Percentiles rank a stretch among this genome's conserved stretches.
Evolutionary conservation across 2,113 vertebrate species (phyloP).

Genomic region (Bungarus multicinctus): DNA sequence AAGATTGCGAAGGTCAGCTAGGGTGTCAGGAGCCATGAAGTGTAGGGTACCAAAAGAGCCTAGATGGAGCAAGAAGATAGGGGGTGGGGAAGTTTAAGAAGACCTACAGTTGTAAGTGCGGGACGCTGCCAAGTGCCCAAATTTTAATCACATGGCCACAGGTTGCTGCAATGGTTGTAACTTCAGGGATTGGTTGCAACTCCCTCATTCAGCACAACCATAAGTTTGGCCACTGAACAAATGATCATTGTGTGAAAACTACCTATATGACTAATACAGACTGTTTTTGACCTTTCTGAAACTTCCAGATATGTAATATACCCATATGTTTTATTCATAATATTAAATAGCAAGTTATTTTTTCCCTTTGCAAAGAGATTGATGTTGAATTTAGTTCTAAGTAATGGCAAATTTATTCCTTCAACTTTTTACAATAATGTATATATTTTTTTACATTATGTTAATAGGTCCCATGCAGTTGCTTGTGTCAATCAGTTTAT

Average conservation of each 20-base stretch:
- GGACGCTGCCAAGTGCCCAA: neutral
- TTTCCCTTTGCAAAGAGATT: neutral
- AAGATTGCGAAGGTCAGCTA: neutral
- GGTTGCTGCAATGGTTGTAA: neutral
- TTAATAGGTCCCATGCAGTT: constrained; percentile 90
- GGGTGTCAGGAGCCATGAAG: neutral
- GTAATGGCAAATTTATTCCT: neutral
- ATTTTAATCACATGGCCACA: neutral
- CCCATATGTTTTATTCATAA: neutral
- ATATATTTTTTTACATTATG: neutral
- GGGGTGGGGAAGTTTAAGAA: neutral
- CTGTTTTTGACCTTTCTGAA: neutral
- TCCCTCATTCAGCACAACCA: neutral
- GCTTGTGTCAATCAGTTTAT: constrained; percentile 98
- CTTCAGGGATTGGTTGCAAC: neutral
- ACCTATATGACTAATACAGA: neutral
- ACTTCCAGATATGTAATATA: neutral
- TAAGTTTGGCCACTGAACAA: neutral
- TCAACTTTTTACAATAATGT: neutral
- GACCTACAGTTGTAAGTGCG: neutral
- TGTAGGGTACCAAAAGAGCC: neutral
- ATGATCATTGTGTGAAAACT: neutral
- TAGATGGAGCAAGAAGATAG: neutral
- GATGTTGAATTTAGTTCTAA: neutral
- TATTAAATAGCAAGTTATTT: neutral